Evolutionary conservation across 2,113 vertebrate genomes (phyloP).

Genomic region (Alouatta palliata): DNA sequence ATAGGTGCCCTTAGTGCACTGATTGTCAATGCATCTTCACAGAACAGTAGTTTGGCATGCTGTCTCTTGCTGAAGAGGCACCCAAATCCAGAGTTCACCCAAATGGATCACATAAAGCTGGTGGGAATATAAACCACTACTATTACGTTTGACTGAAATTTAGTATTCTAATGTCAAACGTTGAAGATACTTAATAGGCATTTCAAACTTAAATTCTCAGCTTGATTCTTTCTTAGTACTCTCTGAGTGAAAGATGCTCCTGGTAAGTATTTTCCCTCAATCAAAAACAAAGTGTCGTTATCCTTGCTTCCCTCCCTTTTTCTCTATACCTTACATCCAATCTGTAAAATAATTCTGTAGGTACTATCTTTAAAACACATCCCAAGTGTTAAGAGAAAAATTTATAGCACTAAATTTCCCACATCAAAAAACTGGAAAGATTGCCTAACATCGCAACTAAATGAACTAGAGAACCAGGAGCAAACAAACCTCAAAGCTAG

Average conservation of each 20-base stretch:
- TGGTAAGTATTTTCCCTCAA: neutral
- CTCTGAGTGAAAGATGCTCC: conserved; percentile 25
- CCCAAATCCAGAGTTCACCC: neutral
- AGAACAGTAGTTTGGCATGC: neutral
- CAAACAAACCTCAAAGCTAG: no score
- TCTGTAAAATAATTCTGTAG: neutral
- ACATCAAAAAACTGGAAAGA: no score
- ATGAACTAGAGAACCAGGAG: no score
- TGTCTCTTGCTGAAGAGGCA: neutral
- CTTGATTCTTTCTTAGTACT: neutral
- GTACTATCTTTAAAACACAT: neutral
- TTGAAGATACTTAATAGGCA: conserved; percentile 4
- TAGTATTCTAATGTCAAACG: conserved; percentile 18
- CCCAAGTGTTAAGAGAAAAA: neutral
- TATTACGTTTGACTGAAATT: neutral
- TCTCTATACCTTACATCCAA: neutral
- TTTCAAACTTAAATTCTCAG: conserved; percentile 43
- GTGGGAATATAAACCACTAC: neutral
- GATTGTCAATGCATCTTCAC: neutral
- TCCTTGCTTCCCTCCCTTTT: neutral
- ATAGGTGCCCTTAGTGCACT: neutral
- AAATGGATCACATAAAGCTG: neutral
- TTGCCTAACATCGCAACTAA: no score
- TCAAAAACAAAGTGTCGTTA: neutral
- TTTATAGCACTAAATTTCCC: no score